Conservation (phyloP, 2,888 invertebrate genomes). For the Tinea semifulvella region DNA sequence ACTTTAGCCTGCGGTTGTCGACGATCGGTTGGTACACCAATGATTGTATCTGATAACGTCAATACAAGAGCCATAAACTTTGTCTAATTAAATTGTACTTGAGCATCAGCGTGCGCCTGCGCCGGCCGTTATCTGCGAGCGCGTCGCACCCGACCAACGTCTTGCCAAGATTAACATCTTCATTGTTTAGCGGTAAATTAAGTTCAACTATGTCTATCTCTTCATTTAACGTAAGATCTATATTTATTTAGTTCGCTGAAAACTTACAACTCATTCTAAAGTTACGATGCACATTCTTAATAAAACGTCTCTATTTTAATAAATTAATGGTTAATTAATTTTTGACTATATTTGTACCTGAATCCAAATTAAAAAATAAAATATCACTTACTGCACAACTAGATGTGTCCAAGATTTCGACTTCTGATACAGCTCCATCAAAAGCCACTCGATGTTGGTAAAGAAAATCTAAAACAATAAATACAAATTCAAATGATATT, state of each 20-base stretch:
- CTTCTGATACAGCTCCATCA: slow-evolving; percentile 79
- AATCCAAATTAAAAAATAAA: too few species aligned
- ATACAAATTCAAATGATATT: not conserved
- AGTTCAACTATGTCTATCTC: slow-evolving; percentile 42
- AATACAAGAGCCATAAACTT: slow-evolving; percentile 51
- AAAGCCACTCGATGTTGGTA: slow-evolving; percentile 82
- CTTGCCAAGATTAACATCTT: slow-evolving; percentile 48
- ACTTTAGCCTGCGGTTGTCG: slow-evolving; percentile 5
- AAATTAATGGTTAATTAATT: too few species aligned
- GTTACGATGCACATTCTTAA: too few species aligned
- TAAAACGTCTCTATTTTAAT: too few species aligned
- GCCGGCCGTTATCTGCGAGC: slow-evolving; percentile 10
- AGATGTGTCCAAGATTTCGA: slow-evolving; percentile 82
- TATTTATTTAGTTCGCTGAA: not conserved
- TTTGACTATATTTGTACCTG: too few species aligned
- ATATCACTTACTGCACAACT: slow-evolving; percentile 76
- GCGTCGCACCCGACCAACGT: not conserved
- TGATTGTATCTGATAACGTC: slow-evolving; percentile 43
- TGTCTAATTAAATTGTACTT: slow-evolving; percentile 58
- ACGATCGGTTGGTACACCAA: slow-evolving; percentile 22
- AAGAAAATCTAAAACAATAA: slow-evolving; percentile 71
- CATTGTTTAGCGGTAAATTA: slow-evolving; percentile 59
- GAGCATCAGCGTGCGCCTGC: slow-evolving; percentile 12
- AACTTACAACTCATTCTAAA: too few species aligned
- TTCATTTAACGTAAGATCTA: slow-evolving; percentile 25